A percentile compares a stretch with the other conserved stretches of the same genome.
These are phyloP conservation scores for Danaus melanippus DNA, from an alignment of 1,140 invertebrate genomes.

Conservation along the genomic window DNA sequence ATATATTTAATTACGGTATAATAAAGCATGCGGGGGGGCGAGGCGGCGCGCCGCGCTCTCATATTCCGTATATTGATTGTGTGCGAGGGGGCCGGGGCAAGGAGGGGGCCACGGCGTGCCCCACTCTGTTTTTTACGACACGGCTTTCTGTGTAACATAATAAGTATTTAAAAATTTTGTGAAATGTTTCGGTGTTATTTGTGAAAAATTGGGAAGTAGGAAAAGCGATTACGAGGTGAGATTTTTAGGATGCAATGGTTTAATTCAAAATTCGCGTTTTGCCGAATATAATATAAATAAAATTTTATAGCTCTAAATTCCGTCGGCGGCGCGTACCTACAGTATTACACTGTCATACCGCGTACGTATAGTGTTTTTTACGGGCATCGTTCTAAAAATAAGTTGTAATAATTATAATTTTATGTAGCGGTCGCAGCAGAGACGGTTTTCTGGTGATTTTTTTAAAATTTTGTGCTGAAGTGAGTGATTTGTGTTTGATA, in stretches of 20 bases:
- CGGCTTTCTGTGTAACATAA: slow-evolving; percentile 72
- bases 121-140: slow-evolving; percentile 73
- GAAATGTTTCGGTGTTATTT: slow-evolving; percentile 71
- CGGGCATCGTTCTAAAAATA: slow-evolving; percentile 72
- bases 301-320: slow-evolving; percentile 69
- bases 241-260: slow-evolving; percentile 40
- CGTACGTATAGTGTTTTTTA: slow-evolving; percentile 73
- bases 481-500: slow-evolving; percentile 54
- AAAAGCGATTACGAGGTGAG: slow-evolving; percentile 65
- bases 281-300: slow-evolving; percentile 65
- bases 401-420: slow-evolving; percentile 73
- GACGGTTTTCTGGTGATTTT: slow-evolving; percentile 66
- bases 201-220: slow-evolving; percentile 66
- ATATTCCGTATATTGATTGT: slow-evolving; percentile 73
- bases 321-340: slow-evolving; percentile 68
- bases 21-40: slow-evolving; percentile 70
- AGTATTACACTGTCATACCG: slow-evolving; percentile 71
- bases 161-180: slow-evolving; percentile 71
- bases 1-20: slow-evolving; percentile 72
- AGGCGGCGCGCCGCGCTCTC: slow-evolving; percentile 69
- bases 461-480: slow-evolving; percentile 35
- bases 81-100: slow-evolving; percentile 66
- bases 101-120: slow-evolving; percentile 69
- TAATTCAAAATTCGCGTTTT: slow-evolving; percentile 50
- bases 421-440: slow-evolving; percentile 68